Base-by-base conservation (phyloP, 2,113 vertebrate genomes). In the Meleagris gallopavo region DNA sequence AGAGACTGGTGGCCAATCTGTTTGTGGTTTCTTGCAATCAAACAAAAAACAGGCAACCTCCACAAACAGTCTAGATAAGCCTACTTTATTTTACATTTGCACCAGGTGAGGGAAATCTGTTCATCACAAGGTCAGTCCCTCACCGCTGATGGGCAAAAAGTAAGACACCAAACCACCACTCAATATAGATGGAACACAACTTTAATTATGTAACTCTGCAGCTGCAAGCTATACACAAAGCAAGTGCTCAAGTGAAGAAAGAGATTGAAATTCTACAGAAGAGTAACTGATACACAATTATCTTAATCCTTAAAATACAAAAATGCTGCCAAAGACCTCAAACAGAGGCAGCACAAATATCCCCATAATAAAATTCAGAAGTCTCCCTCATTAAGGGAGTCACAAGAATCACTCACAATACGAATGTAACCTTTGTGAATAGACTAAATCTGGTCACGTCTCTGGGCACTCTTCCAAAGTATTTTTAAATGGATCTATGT, bases 291-390 rank as follows among this genome's bases (percentile, higher is more conserved):
- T 78, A 67, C 70, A 67, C 18, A 67, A 61, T 6, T 84, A 64
- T 82, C 32, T 86, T 84, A 83, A 86, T 61, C 13, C 5, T 65
- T 45, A 70, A 89, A 6, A 72, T 89, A 89, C 3, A 40, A 94
- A 93, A 94, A 93, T 41, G 61, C 71, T 46, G 82, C 60, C 82
- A 27, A 70, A 82, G 40, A 65, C 79, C 41, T 69, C 29, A 94
- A 87, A 79, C 11, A 3, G 36, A 83, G 54, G 89, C 92, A 95
- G 75, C 78, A 79, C 91, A 89, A 84, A 79, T 72, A 95, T 85
- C 74, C 36, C 64, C 64, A 65, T 69, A 72, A 76, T 19, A 9
- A 60, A 71, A 9, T 64, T 85, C 46, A 87, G 11, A 34, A 71
- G 12, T 54, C 57, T n/a, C 21, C 34, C 34, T 69, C 41, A 17